These are phyloP conservation scores for Dasyprocta punctata DNA, from an alignment of 2,113 vertebrate genomes.

Conservation along the genomic window DNA sequence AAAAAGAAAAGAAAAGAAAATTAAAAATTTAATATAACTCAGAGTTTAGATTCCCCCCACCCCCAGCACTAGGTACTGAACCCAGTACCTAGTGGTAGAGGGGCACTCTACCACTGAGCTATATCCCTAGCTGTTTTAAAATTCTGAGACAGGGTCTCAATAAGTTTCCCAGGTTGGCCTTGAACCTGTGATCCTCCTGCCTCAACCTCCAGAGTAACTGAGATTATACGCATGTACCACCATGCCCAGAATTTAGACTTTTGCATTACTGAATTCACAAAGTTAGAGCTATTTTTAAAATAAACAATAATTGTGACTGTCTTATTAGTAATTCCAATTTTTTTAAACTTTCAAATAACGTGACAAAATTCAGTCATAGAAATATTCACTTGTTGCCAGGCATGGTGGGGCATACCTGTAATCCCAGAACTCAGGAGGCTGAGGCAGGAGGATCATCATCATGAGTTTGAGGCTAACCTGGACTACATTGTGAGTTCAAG, in stretches of 20 bases:
- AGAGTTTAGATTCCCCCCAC: not conserved
- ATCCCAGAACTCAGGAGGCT: not conserved
- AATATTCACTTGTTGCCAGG: constrained; percentile 9
- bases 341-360: constrained; percentile 25
- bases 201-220: not conserved
- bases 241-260: not conserved
- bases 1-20: not conserved
- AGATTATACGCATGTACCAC: not conserved
- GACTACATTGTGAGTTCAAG: not conserved
- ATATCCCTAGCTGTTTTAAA: not conserved
- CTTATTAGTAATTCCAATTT: constrained; percentile 11
- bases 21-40: not conserved
- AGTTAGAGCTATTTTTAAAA: constrained; percentile 30
- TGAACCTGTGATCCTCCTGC: not conserved
- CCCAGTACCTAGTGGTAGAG: too few relatives aligned
- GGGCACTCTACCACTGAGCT: not conserved
- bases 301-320: not conserved
- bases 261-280: constrained; percentile 27
- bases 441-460: not conserved
- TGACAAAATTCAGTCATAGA: constrained; percentile 23
- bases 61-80: not conserved
- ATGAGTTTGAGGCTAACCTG: not conserved
- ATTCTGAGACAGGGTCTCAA: not conserved
- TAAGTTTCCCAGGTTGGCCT: not conserved
- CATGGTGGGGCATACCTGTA: not conserved